Evolutionary conservation across 2,797 vertebrate species (phyloP).

Genomic region (Esox masquinongy): DNA sequence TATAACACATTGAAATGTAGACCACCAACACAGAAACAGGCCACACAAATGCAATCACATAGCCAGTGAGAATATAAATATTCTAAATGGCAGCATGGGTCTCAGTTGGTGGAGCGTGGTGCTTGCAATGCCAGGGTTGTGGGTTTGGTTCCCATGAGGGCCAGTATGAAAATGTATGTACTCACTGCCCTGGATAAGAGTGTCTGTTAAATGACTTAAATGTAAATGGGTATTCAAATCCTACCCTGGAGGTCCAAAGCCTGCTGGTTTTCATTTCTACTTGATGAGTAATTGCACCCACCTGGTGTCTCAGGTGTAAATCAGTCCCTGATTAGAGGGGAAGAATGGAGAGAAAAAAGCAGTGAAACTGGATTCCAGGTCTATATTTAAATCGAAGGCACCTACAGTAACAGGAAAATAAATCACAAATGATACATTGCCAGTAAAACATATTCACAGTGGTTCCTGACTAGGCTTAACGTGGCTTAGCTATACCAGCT

Average conservation of each 20-base stretch:
- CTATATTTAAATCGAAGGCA: background rate
- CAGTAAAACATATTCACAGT: background rate
- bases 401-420: slow-evolving; percentile 13
- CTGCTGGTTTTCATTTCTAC: background rate
- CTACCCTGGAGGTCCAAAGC: background rate
- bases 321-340: background rate
- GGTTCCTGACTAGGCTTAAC: slow-evolving; percentile 9
- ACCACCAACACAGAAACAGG: background rate
- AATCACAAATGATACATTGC: background rate
- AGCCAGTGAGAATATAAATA: background rate
- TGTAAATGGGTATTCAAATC: background rate
- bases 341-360: background rate
- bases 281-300: background rate
- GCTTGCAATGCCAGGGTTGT: too few species aligned
- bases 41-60: background rate
- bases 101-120: too few species aligned
- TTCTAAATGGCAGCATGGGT: too few species aligned
- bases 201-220: too few species aligned
- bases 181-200: too few species aligned
- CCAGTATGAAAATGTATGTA: too few species aligned
- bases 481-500: background rate
- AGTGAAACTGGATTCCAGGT: background rate
- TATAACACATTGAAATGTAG: background rate
- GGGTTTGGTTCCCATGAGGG: background rate
- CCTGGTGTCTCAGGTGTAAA: background rate